A percentile compares a stretch with the other conserved stretches of the same genome.
Evolutionary conservation across 2,888 invertebrate species (phyloP).

Genomic region (Melanargia galathea): DNA sequence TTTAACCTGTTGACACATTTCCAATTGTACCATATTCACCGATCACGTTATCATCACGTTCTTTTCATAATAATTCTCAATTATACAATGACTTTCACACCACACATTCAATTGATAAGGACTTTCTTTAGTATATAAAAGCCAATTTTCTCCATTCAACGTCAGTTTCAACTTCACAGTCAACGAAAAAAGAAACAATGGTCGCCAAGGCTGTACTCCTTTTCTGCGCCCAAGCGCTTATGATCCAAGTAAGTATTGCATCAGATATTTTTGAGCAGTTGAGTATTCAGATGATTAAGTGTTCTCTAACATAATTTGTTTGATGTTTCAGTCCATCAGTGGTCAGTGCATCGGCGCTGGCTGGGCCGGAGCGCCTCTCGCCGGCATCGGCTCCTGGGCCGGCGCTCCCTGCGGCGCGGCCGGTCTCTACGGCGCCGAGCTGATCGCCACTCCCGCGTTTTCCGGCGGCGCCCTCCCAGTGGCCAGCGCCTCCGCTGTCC

Average conservation of each 20-base stretch:
- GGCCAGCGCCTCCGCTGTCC: too few species aligned
- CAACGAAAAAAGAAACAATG: conserved; percentile 39
- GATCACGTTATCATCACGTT: background rate
- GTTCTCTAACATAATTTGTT: background rate
- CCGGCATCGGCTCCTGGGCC: too few species aligned
- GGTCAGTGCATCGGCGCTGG: too few species aligned
- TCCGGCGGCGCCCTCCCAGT: too few species aligned
- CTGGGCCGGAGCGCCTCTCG: too few species aligned
- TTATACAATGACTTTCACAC: background rate
- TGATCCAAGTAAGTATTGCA: conserved; percentile 43
- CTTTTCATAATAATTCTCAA: background rate
- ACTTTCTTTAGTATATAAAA: conserved; percentile 19
- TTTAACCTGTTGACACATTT: too few species aligned
- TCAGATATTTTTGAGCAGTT: background rate
- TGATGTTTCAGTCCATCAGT: too few species aligned
- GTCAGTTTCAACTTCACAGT: conserved; percentile 23
- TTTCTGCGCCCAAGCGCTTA: conserved; percentile 47
- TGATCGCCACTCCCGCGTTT: too few species aligned
- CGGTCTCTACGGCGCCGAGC: too few species aligned
- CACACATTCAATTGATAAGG: background rate
- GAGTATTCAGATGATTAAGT: too few species aligned
- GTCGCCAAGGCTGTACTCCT: conserved; percentile 43
- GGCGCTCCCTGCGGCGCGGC: too few species aligned
- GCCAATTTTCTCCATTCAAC: background rate
- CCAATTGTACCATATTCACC: background rate